Base-by-base conservation (phyloP, 1,140 invertebrate species). In the Daktulosphaira vitifoliae region DNA sequence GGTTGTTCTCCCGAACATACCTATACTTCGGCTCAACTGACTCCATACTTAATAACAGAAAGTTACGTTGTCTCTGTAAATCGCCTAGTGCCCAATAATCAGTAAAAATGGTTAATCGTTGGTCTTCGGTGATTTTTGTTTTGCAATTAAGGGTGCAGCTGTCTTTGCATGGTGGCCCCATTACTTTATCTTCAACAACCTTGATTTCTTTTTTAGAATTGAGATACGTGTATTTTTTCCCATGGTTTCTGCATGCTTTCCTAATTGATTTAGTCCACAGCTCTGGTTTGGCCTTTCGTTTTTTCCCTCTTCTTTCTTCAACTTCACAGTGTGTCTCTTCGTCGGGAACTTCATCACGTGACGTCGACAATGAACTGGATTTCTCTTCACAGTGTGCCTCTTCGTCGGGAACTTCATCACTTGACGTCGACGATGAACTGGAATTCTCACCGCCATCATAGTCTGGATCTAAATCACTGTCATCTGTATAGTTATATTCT, bases 381-480 rank as follows among this genome's bases (percentile, higher is more conserved):
- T n/a, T n/a, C n/a, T n/a, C n/a, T n/a, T n/a, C n/a, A n/a, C n/a
- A n/a, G n/a, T n/a, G n/a, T n/a, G 9, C n/a, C n/a, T n/a, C n/a
- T n/a, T n/a, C n/a, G n/a, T n/a, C n/a, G n/a, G n/a, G n/a, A n/a
- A n/a, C n/a, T 48, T 22, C 44, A 48, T 48, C 44, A 48, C 44
- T 48, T 20, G 16, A 48, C 0, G 44, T 48, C 44, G 44, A 48
- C 44, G 44, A 48, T 22, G 44, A 48, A 48, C 44, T 48, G 44
- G 44, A 48, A 48, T 48, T 48, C 44, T 48, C 44, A 48, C 20
- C 44, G 16, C 44, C n/a, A n/a, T n/a, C 44, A 48, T 48, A 48
- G 44, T 48, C 44, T 48, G 44, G 44, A 48, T 48, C 44, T 20
- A 22, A 48, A 48, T 48, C 44, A 48, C 44, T 48, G 44, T 48